Base-by-base conservation (phyloP, 2,797 vertebrate genomes). In the Astyanax mexicanus region DNA sequence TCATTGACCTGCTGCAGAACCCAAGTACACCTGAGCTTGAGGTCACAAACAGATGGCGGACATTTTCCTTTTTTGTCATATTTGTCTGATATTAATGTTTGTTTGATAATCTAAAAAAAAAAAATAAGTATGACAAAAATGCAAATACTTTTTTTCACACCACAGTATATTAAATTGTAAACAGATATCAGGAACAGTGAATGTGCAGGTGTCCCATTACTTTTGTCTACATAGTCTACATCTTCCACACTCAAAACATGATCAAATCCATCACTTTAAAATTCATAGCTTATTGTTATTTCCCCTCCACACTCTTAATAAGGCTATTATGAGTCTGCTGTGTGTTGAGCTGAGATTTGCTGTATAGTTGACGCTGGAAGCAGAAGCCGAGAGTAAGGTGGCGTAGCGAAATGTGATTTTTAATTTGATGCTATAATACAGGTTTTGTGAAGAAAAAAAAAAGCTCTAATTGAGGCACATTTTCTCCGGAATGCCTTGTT, bases 401-500 rank as follows among this genome's bases (percentile, higher is more conserved):
- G 10, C 6, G 8, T 7, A 8, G 45, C 45, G 49, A 49, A 19
- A 49, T 19, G 6, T 19, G 45, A 19, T 15, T 49, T 49, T 49
- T 49, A 49, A 49, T 19, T n/a, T 49, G 45, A 49, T 49, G 45
- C 45, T n/a, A n/a, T 49, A 49, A 49, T 19, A 49, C n/a, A n/a
- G 2, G 6, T 6, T n/a, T n/a, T 6, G 45, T 6, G 45, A 51
- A 23, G 21, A 10, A n/a, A 51, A 10, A n/a, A 51, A 51, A 44
- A 15, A 3, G 12, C 1, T 29, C 29, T 21, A 21, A 51, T 23
- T 9, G 51, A 21, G 19, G 9, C 9, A 17, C 45, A 49, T 60
- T 55, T 61, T 65, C 68, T 57, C 57, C 21, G 55, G 38, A 79
- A 81, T 77, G 75, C 38, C 72, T 66, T 38, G 2, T 44, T 66